These are phyloP conservation scores for Sander lucioperca DNA, from an alignment of 2,113 vertebrate species.

Conservation along the genomic window DNA sequence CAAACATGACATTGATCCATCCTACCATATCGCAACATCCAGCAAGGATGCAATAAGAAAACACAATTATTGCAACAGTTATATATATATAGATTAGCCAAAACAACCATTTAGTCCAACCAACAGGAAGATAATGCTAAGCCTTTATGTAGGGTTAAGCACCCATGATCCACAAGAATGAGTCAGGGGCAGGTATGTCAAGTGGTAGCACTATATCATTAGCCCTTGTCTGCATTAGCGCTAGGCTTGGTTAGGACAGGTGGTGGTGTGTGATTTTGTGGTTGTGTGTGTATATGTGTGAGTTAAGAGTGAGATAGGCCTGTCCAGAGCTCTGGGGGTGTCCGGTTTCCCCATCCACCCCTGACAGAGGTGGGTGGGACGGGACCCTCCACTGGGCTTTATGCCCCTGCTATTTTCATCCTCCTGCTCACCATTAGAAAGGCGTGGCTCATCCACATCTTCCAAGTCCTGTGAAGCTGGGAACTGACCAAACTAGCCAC, in stretches of 20 bases:
- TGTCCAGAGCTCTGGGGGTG: conserved; percentile 44
- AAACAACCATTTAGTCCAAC: conserved; percentile 28
- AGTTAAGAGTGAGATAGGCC: conserved; percentile 5
- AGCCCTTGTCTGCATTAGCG: conserved; percentile 58
- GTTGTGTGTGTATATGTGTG: conserved; percentile 25
- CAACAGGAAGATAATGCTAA: conserved; percentile 31
- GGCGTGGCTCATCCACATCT: conserved; percentile 22
- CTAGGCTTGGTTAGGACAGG: conserved; percentile 51
- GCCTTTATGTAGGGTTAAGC: conserved; percentile 49
- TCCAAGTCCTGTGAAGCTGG: conserved; percentile 9
- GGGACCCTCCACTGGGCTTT: conserved; percentile 48
- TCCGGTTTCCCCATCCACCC: conserved; percentile 59
- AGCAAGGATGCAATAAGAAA: conserved; percentile 74
- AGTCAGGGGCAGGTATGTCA: conserved; percentile 56
- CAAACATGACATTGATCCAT: conserved; percentile 40
- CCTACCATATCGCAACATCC: conserved; percentile 80
- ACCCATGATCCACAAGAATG: conserved; percentile 62
- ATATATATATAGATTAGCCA: conserved; percentile 18
- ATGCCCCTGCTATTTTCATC: conserved; percentile 76
- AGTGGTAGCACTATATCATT: conserved; percentile 46
- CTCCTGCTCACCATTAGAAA: conserved; percentile 20
- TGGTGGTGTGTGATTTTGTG: conserved; percentile 38
- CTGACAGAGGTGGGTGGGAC: conserved; percentile 43
- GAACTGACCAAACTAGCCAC: background rate
- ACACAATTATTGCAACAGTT: conserved; percentile 72